Evolutionary conservation across 2,797 vertebrate genomes (phyloP), one percentile per base, ranked within the genome.

Genomic region (Mergus octosetaceus): DNA sequence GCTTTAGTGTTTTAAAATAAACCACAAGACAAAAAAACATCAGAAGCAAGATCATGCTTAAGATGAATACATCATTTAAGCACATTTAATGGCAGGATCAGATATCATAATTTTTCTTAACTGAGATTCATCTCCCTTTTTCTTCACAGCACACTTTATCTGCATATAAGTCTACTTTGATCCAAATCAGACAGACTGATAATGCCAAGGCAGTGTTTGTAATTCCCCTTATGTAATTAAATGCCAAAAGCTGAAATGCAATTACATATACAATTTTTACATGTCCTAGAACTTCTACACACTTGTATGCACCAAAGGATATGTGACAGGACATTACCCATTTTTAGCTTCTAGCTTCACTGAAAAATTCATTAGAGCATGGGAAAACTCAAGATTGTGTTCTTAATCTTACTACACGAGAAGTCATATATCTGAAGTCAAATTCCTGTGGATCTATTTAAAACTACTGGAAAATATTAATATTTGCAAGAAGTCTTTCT

Each of bases 1-100:
- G 90, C 75, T 96, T 96, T 89, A 93, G 88, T 8, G 51, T 94
- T 78, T 94, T 73, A 86, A 93, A 97, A 87, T 75, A 93, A 95
- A 89, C 78, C 41, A 66, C 75, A 87, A 89, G 91, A 94, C 90
- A 93, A 90, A 94, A 45, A 89, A 56, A 76, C 84, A 91, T 80
- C 45, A 85, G 92, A 85, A 92, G 84, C 41, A 84, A 88, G 83
- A 81, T 85, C 53, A 28, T 38, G 89, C 60, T 80, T 58, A 88
- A 88, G 90, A 92, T 66, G 36, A 93, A 95, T 78, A 82, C 54
- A 93, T 95, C 84, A 75, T 41, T n/a, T 34, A 49, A 60, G 58
- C 74, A 92, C 51, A 53, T 84, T 92, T 88, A 86, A 76, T 62
- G 84, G 64, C 68, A 88, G 27, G 94, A 93, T 95, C 89, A 75